Conservation (phyloP, 2,888 invertebrate species). For the Standfussiana lucernea region DNA sequence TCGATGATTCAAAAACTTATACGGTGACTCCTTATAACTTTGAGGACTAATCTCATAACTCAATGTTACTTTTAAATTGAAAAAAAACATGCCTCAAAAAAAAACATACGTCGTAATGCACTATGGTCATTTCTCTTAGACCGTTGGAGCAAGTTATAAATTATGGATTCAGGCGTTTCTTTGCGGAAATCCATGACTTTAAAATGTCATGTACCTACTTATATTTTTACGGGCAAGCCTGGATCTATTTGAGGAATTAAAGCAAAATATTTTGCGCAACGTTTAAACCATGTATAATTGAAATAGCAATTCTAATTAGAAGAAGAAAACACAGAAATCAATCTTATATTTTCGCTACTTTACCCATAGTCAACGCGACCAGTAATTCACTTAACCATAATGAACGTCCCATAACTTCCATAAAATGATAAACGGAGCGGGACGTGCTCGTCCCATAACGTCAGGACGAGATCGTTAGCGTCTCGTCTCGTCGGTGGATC, state of each 20-base stretch:
- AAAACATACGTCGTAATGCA: background rate
- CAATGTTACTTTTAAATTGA: background rate
- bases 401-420: slow-evolving; percentile 16
- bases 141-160: background rate
- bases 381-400: slow-evolving; percentile 46
- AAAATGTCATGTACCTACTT: background rate
- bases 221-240: background rate
- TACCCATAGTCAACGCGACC: background rate
- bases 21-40: background rate
- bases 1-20: background rate
- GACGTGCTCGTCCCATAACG: slow-evolving; percentile 32
- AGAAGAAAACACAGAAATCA: background rate
- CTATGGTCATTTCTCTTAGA: background rate
- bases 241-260: background rate
- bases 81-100: background rate
- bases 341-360: background rate
- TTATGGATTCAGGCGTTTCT: background rate
- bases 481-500: slow-evolving; percentile 25
- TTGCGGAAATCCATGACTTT: background rate
- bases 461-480: slow-evolving; percentile 52
- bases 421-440: slow-evolving; percentile 37
- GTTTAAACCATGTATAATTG: too few species aligned
- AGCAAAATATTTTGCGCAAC: background rate
- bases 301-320: background rate
- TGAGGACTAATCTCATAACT: background rate